Evolutionary conservation across 2,888 invertebrate species (phyloP).

Genomic region (Erebia aethiops): DNA sequence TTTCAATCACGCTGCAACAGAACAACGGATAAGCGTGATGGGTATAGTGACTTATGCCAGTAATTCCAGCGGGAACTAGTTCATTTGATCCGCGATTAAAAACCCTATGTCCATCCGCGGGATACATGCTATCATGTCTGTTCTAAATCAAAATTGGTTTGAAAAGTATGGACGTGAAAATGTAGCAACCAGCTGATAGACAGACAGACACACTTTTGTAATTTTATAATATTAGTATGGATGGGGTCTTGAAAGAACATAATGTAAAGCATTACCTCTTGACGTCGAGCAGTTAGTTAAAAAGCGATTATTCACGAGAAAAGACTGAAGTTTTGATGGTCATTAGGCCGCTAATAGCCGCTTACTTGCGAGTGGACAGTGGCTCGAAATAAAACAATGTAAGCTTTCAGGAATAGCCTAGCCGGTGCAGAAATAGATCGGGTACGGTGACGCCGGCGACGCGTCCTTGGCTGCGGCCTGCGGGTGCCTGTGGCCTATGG

Average conservation of each 20-base stretch:
- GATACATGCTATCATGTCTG: too few relatives aligned
- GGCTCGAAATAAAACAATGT: slow-evolving; percentile 77
- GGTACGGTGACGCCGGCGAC: slow-evolving; percentile 66
- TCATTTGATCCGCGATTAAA: too few relatives aligned
- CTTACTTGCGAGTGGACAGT: slow-evolving; percentile 70
- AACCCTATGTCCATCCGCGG: too few relatives aligned
- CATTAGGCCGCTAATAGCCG: slow-evolving; percentile 52
- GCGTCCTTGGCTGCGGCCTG: slow-evolving; percentile 68
- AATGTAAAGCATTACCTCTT: neutral
- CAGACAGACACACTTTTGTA: too few relatives aligned
- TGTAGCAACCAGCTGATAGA: too few relatives aligned
- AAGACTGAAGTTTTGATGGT: slow-evolving; percentile 26
- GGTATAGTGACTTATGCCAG: too few relatives aligned
- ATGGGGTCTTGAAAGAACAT: neutral
- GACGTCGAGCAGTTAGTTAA: slow-evolving; percentile 11
- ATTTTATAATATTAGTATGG: too few relatives aligned
- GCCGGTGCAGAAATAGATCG: slow-evolving; percentile 69
- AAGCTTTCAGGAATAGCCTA: slow-evolving; percentile 79
- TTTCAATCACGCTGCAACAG: too few relatives aligned
- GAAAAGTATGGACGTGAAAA: too few relatives aligned
- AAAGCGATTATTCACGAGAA: slow-evolving; percentile 12
- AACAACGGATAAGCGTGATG: too few relatives aligned
- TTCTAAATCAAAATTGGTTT: too few relatives aligned
- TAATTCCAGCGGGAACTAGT: too few relatives aligned
- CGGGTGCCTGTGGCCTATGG: slow-evolving; percentile 52